Evolutionary conservation across 2,888 invertebrate species (phyloP).

Genomic region (Barypeithes pellucidus): DNA sequence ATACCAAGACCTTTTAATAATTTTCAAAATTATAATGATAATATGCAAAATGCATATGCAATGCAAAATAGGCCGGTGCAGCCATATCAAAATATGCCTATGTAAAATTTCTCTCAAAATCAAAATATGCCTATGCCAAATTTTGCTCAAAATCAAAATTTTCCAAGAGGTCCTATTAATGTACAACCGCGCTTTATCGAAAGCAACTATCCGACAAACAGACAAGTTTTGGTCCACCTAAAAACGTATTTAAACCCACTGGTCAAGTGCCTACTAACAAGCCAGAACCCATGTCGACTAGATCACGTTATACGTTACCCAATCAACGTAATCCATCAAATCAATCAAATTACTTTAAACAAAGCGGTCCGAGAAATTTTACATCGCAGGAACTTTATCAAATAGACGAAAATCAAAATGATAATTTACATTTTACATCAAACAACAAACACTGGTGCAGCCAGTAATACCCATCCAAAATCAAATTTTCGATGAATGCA

Average conservation of each 20-base stretch:
- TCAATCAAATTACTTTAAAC: background rate
- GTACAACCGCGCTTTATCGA: background rate
- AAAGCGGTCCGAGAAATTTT: slow-evolving; percentile 12
- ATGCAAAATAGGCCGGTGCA: background rate
- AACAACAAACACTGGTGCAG: background rate
- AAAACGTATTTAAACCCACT: too few relatives aligned
- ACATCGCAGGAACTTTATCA: slow-evolving; percentile 5
- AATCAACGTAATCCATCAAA: background rate
- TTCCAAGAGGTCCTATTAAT: too few relatives aligned
- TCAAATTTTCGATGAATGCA: background rate
- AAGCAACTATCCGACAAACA: background rate
- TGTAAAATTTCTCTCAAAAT: background rate
- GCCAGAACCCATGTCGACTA: background rate
- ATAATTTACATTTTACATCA: too few relatives aligned
- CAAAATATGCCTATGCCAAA: too few relatives aligned
- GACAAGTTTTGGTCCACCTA: slow-evolving; percentile 5
- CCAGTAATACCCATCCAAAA: background rate
- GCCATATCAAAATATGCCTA: too few relatives aligned
- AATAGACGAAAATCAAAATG: slow-evolving; percentile 5
- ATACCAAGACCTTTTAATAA: background rate
- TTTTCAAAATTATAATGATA: background rate
- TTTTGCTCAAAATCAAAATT: too few relatives aligned
- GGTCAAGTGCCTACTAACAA: background rate
- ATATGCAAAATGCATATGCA: background rate
- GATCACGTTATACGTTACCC: background rate